Percentiles rank a stretch among this genome's conserved stretches.
phyloP scores from a whole-genome alignment of 1,140 invertebrate genomes.

The Heliconius eleuchia region DNA sequence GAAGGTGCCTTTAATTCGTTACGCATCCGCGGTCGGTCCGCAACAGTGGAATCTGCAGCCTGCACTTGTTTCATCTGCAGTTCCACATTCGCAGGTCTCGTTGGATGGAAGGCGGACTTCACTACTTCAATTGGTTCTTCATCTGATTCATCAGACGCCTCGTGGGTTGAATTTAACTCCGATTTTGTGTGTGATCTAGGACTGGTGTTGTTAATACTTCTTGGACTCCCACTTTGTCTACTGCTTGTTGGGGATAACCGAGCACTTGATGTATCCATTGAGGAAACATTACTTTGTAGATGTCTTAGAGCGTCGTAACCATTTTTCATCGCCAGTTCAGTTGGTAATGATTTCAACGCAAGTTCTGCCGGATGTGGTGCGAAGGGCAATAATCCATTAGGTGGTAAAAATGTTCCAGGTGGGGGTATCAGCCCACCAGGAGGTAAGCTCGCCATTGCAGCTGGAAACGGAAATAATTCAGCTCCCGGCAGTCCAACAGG shows the following conservation, averaged over 20 bases:
- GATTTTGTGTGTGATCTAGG: slow-evolving; percentile 80
- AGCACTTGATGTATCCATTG: slow-evolving; percentile 75
- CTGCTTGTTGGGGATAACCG: slow-evolving; percentile 82
- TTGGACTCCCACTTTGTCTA: slow-evolving; percentile 78
- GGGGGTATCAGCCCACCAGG: slow-evolving; percentile 79
- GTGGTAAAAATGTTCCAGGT: slow-evolving; percentile 75
- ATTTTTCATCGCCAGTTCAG: slow-evolving; percentile 68
- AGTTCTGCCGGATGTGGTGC: slow-evolving; percentile 74
- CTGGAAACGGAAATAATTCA: slow-evolving; percentile 76
- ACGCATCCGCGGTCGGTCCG: slow-evolving; percentile 72
- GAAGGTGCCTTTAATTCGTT: slow-evolving; percentile 85
- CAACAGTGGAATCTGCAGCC: slow-evolving; percentile 83
- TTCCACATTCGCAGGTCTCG: slow-evolving; percentile 77
- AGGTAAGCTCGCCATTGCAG: slow-evolving; percentile 75
- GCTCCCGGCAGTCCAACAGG: slow-evolving; percentile 78
- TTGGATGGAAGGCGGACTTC: slow-evolving; percentile 87
- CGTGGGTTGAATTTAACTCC: slow-evolving; percentile 84
- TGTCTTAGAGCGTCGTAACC: slow-evolving; percentile 75
- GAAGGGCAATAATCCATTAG: slow-evolving; percentile 73
- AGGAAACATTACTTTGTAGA: slow-evolving; percentile 74
- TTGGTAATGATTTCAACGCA: slow-evolving; percentile 69
- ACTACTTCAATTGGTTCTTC: slow-evolving; percentile 88
- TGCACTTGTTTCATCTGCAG: slow-evolving; percentile 77
- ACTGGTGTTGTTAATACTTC: slow-evolving; percentile 76
- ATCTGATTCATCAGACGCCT: slow-evolving; percentile 83